Base-by-base conservation (phyloP, 2,797 vertebrate species). In the Staurois parvus region DNA sequence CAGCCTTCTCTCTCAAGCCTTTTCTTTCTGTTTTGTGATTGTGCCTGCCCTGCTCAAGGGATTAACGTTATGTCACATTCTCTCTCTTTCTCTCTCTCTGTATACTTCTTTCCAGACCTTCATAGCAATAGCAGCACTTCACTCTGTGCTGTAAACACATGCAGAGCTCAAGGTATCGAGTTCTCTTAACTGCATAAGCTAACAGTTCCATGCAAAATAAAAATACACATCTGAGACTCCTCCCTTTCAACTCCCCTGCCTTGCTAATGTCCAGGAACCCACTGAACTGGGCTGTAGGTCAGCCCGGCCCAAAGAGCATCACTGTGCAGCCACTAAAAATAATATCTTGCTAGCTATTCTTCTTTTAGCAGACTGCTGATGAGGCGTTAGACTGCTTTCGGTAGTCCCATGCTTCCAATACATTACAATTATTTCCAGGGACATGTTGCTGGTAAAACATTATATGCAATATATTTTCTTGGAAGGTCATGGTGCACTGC, bases 61-160 rank as follows among this genome's bases (percentile, higher is more conserved):
- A 34, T 66, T 78, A 87, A 66, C 52, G 40, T 74, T 62, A 64
- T 66, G 45, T 62, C 64, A 82, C 70, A 42, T 81, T 64, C 28
- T 19, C 76, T 30, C 40, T 32, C 70, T 78, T 84, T 64, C 28
- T 19, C 76, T 32, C 34, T 32, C 67, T 80, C 67, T 59, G 40
- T 79, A 3, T 3, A 64, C 68, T 85, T 52, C 48, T 77, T 42
- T 34, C 84, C 77, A 68, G 85, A 83, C 81, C 75, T 64, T 87
- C 85, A 79, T 83, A 79, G 84, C 81, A 88, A 78, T 82, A 85
- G 88, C 88, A 88, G 83, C 76, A 56, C 81, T 84, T 73, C 74
- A 83, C 84, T 84, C 83, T 86, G 86, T 85, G 72, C 88, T 88
- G 87, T 89, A 88, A 88, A 89, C 88, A 89, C 88, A 88, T 86